Conservation (phyloP, 2,113 vertebrate genomes). For the Gymnogyps californianus region DNA sequence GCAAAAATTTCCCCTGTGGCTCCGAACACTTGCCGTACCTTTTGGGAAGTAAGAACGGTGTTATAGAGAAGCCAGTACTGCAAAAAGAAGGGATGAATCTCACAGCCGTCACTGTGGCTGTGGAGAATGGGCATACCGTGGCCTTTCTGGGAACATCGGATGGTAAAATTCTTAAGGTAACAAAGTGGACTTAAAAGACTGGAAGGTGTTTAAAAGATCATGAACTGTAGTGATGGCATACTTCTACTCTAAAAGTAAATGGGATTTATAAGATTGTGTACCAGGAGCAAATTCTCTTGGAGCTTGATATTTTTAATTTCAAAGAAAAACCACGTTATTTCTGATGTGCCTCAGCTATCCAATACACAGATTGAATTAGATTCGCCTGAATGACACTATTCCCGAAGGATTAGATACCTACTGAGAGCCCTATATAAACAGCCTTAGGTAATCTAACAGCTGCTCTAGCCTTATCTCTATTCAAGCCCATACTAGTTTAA, state of each 20-base stretch:
- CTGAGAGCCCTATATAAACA: not conserved
- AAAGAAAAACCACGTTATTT: not conserved
- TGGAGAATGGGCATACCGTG: constrained; percentile 82
- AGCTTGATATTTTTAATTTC: constrained; percentile 7
- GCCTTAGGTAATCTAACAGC: not conserved
- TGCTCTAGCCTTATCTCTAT: not conserved
- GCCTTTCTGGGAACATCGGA: constrained; percentile 86
- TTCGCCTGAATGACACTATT: not conserved
- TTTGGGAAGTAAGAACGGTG: constrained; percentile 81
- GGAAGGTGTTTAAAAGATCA: not conserved
- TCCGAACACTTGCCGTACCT: constrained; percentile 91
- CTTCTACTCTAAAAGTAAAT: not conserved
- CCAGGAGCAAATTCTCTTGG: not conserved
- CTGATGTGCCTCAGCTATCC: not conserved
- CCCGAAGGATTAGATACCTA: not conserved
- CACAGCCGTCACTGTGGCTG: constrained; percentile 83
- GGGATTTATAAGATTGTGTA: not conserved
- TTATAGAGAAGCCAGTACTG: constrained; percentile 40
- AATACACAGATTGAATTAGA: not conserved
- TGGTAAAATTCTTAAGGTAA: constrained; percentile 85
- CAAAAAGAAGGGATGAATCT: constrained; percentile 73
- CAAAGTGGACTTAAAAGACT: not conserved
- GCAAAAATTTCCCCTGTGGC: constrained; percentile 78
- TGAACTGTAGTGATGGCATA: not conserved
- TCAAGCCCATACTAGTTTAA: not conserved